Base-by-base conservation (phyloP, 2,113 vertebrate species). In the Edolisoma coerulescens region DNA sequence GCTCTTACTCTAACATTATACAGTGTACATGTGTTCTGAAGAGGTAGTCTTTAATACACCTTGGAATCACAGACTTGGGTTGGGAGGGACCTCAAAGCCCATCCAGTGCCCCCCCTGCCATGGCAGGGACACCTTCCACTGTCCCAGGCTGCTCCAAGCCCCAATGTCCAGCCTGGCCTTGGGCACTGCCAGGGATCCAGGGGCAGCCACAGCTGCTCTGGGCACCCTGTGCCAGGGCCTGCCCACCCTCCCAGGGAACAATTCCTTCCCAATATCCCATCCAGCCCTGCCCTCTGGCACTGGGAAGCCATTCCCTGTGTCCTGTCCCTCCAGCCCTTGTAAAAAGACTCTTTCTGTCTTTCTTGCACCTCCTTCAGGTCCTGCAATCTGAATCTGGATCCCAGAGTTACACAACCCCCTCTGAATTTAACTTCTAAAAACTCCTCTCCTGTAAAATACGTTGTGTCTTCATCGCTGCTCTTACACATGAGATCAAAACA, bases 291-390 rank as follows among this genome's bases (percentile, higher is more conserved):
- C 11, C 28, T 70, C 14, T 69, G 30, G 3, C 35, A 14, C 7
- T 45, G 7, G 8, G 8, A 20, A 53, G 53, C 35, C 47, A 84
- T 73, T 71, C 68, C 68, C 57, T 16, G 10, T 0, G 0, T 42
- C 1, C 67, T 44, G 37, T 10, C 45, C 10, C 39, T 37, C 0
- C 33, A 45, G 0, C 1, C 39, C 27, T 16, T 84, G 27, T 2
- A 0, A 28, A 9, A 1, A 1, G 16, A 21, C 26, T 53, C 26
- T 71, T 22, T 45, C 27, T 33, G 9, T 5, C 1, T 26, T 35
- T 37, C 33, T 3, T 60, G 47, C 2, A 3, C 12, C 32, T 73
- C 33, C 21, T 53, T 26, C 3, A 5, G 39, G 5, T 16, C 2
- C 21, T 45, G 68, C 11, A 17, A 18, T 73, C 6, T 37, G n/a